Evolutionary conservation across 2,888 invertebrate species (phyloP), one percentile per base, ranked within the genome.

Genomic region (Mechanitis mazaeus): DNA sequence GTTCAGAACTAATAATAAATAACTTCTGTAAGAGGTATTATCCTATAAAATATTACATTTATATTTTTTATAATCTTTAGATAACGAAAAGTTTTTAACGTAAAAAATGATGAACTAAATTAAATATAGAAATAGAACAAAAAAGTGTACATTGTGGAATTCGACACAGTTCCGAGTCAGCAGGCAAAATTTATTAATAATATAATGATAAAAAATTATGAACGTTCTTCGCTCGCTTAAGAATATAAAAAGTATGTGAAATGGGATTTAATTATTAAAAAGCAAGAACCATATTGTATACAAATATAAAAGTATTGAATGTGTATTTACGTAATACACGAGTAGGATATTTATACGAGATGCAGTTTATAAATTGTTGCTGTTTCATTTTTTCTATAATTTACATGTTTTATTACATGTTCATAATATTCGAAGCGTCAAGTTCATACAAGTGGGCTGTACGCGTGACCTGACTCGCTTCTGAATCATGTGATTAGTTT

Each of bases 401-500:
- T 20, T 20, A 20, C 20, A 20, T 20, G 20, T 20, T 20, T 38
- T 38, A 4, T 31, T 7, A n/a, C 3, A 31, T 60, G 59, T 64
- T 31, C 45, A 45, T 45, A 55, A 28, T 54, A 63, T 61, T 59
- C 64, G 64, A 60, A 54, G 55, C 61, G 58, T 54, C 45, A 53
- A 58, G 56, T 61, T 55, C 45, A 54, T 57, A 45, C 58, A 33
- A 38, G 56, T 61, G 73, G 82, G 80, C 85, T 78, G 84, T 77
- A 71, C 83, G 84, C 85, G 84, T 87, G 84, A 86, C 84, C 80
- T 75, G 84, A 75, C 79, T 79, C 84, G 79, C 20, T 20, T 20
- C 20, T 82, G 81, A 81, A 83, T 87, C 87, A 87, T 85, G 86
- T 87, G 87, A 87, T 82, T 83, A 80, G 85, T 80, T 85, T 85